Evolutionary conservation across 2,797 vertebrate species (phyloP).

Genomic region (Takifugu rubripes): DNA sequence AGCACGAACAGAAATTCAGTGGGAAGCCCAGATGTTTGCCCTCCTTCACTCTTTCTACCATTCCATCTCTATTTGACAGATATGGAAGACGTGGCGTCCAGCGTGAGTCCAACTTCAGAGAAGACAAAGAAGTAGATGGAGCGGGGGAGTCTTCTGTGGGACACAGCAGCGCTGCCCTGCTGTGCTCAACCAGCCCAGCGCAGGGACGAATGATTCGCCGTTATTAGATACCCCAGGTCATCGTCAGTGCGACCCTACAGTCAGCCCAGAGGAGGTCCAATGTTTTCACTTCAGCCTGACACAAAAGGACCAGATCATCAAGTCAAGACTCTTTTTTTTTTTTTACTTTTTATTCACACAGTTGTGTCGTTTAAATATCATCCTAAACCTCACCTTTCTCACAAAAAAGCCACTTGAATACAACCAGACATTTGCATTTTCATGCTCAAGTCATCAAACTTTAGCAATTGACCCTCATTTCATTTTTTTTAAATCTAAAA

Average conservation of each 20-base stretch:
- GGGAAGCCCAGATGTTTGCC: neutral
- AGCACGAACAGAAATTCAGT: neutral
- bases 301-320: conserved; percentile 17
- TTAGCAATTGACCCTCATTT: too few relatives aligned
- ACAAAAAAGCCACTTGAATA: too few relatives aligned
- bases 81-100: conserved; percentile 48
- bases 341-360: neutral
- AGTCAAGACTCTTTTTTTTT: conserved; percentile 2
- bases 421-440: too few relatives aligned
- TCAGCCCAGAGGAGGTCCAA: conserved; percentile 35
- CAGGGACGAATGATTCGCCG: conserved; percentile 47
- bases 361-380: neutral
- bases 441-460: too few relatives aligned
- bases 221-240: conserved; percentile 55
- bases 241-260: conserved; percentile 36
- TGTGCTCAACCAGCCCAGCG: conserved; percentile 46
- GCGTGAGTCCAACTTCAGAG: conserved; percentile 41
- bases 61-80: conserved; percentile 49
- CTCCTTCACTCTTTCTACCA: conserved; percentile 18
- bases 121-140: conserved; percentile 60
- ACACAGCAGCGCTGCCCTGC: conserved; percentile 33
- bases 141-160: conserved; percentile 38
- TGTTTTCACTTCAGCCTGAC: conserved; percentile 31
- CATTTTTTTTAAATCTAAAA: too few relatives aligned
- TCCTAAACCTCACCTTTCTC: too few relatives aligned